Base-by-base conservation (phyloP, 2,888 invertebrate genomes). In the Abscondita cerata region DNA sequence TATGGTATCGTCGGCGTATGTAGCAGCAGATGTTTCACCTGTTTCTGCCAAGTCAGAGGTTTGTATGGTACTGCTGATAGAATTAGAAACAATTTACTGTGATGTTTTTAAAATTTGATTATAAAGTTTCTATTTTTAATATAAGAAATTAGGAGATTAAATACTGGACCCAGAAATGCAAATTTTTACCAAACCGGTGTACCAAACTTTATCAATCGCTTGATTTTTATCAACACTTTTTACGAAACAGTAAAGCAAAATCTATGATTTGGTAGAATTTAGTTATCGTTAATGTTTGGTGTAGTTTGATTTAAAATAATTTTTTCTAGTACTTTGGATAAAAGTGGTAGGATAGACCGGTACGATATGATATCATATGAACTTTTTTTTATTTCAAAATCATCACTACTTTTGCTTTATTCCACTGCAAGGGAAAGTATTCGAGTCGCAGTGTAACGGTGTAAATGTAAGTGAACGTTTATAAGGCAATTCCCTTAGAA, bases 1-100 rank as follows among this genome's bases (percentile, higher is more conserved):
- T 16, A n/a, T n/a, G 34, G 36, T 51, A 36, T 51, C 51, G n/a
- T 51, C 51, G 13, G 36, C 51, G 18, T 51, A 36, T 36, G 51
- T 51, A 36, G 36, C 51, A 20, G 36, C 36, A 12, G 11, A 2
- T 16, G 34, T 51, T 18, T 51, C 34, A 15, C 4, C 15, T 34
- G 34, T 34, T 34, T 33, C 34, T 25, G 51, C 19, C 6, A 51
- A 16, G 16, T 51, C 36, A 9, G 36, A 36, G 36, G 36, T 36
- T 2, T 36, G 11, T 15, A 25, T 6, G 25, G 25, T 36, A 36
- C 36, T 5, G 5, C 36, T 36, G 36, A n/a, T 11, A 36, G 11
- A 11, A 36, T 36, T 36, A 11, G 36, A 36, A 36, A 36, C 3
- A 36, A 36, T 36, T 36, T 11, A 36, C 5, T 36, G 36, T 36